Evolutionary conservation across 2,113 vertebrate genomes (phyloP).

Genomic region (Ameiurus melas): DNA sequence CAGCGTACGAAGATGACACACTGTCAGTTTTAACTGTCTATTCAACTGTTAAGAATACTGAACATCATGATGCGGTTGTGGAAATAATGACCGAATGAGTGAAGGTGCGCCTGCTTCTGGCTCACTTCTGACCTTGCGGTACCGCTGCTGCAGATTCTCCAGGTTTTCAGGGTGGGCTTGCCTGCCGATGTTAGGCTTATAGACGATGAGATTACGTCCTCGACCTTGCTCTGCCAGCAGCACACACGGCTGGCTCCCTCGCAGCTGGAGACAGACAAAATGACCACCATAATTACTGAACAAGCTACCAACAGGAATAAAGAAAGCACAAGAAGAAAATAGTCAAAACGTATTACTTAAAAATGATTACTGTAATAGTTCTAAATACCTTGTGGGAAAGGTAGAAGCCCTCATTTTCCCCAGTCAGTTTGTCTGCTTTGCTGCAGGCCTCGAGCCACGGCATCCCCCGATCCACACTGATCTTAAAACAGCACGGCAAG

Average conservation of each 20-base stretch:
- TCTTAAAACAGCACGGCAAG: slow-evolving; percentile 67
- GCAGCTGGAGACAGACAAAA: slow-evolving; percentile 68
- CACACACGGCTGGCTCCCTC: slow-evolving; percentile 84
- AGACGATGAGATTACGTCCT: slow-evolving; percentile 83
- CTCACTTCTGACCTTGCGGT: slow-evolving; percentile 75
- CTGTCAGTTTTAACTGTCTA: background rate
- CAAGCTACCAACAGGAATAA: too few relatives aligned
- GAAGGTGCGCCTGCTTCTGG: background rate
- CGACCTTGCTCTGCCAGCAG: slow-evolving; percentile 88
- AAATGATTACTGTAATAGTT: background rate
- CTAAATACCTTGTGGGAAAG: slow-evolving; percentile 84
- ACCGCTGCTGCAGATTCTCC: slow-evolving; percentile 85
- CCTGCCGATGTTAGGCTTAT: slow-evolving; percentile 94
- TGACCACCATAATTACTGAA: background rate
- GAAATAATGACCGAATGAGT: background rate
- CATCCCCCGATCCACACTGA: slow-evolving; percentile 92
- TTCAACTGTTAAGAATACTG: background rate
- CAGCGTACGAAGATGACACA: background rate
- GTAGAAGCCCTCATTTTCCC: slow-evolving; percentile 87
- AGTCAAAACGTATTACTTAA: background rate
- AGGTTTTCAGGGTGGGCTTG: slow-evolving; percentile 87
- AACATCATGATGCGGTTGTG: background rate
- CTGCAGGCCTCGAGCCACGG: slow-evolving; percentile 86
- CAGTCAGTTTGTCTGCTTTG: slow-evolving; percentile 77
- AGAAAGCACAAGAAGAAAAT: background rate